A percentile compares a stretch with the other conserved stretches of the same genome.
Conservation (phyloP, 92 coral and sea anemone genomes). For the Epizoanthus scotinus region DNA sequence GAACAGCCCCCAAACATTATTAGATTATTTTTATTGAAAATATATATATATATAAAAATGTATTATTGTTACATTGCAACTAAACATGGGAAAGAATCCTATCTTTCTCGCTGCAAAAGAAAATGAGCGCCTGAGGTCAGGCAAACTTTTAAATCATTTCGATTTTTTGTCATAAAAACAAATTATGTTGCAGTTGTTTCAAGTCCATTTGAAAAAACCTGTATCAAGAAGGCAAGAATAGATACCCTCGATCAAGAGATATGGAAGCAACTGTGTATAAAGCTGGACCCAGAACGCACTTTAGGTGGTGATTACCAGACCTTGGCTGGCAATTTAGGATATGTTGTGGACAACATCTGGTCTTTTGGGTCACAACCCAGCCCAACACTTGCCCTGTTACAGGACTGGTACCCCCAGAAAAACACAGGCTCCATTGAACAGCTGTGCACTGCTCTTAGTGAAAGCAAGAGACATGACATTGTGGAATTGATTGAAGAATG, state of each 20-base stretch:
- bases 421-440: conserved; percentile 16
- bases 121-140: too few species aligned
- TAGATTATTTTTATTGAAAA: too few species aligned
- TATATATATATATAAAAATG: too few species aligned
- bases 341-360: neutral
- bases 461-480: neutral
- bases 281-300: neutral
- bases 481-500: conserved; percentile 19
- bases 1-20: too few species aligned
- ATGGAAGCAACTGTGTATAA: neutral
- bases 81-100: too few species aligned
- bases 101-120: too few species aligned
- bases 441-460: neutral
- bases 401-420: neutral
- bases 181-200: neutral
- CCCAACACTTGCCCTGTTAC: neutral
- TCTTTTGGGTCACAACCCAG: neutral
- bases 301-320: conserved; percentile 10
- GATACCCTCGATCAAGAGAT: neutral
- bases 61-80: too few species aligned
- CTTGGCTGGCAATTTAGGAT: conserved; percentile 6
- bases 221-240: neutral
- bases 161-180: neutral
- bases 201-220: neutral
- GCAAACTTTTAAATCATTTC: too few species aligned